phyloP scores from a whole-genome alignment of 2,888 invertebrate species.

The Clunio marinus region DNA sequence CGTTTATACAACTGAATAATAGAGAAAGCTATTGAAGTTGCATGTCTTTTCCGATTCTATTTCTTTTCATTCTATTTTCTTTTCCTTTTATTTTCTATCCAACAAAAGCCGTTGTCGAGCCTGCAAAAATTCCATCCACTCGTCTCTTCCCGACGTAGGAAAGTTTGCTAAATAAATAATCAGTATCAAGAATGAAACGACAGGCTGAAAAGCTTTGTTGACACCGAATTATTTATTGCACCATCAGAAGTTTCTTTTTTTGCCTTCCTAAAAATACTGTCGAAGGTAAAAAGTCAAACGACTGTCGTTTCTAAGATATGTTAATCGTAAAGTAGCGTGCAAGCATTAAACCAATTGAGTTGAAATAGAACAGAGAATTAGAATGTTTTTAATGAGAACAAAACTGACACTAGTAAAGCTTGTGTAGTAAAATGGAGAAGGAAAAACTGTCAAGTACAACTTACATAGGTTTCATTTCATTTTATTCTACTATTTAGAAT shows the following conservation, averaged over 20 bases:
- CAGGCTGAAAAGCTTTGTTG: not conserved
- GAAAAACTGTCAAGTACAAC: not conserved
- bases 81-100: no score
- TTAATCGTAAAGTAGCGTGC: not conserved
- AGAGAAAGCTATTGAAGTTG: not conserved
- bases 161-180: not conserved
- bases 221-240: slow-evolving; percentile 16
- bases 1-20: not conserved
- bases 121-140: not conserved
- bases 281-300: not conserved
- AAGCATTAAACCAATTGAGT: not conserved
- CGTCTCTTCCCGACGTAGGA: not conserved
- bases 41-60: not conserved
- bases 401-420: not conserved
- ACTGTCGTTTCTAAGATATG: not conserved
- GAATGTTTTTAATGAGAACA: not conserved
- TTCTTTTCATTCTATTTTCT: not conserved
- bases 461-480: no score
- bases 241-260: not conserved
- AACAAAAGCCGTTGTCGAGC: not conserved
- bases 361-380: not conserved
- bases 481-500: no score
- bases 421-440: not conserved
- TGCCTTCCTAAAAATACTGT: not conserved
- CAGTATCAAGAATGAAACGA: slow-evolving; percentile 6